Conservation (phyloP, 1,140 invertebrate species). For the Grapholita molesta region DNA sequence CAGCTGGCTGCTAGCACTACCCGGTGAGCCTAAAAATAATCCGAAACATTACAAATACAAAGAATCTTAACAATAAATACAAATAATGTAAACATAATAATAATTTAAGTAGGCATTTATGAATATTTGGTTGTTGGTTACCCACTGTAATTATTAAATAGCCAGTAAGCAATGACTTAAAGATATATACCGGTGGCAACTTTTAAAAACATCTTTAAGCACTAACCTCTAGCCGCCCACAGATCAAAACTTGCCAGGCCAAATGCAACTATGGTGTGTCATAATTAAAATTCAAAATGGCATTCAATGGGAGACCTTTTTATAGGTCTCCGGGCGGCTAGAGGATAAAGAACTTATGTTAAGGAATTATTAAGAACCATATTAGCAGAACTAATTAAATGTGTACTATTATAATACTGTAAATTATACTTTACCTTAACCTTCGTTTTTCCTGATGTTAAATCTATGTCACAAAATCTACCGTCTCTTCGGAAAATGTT, state of each 20-base stretch:
- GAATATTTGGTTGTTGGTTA: background rate
- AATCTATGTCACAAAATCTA: conserved; percentile 72
- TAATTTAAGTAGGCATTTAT: background rate
- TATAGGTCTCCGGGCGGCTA: too few relatives aligned
- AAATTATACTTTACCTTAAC: conserved; percentile 48
- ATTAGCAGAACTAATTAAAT: conserved; percentile 8
- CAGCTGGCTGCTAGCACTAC: conserved; percentile 94
- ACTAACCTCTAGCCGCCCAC: too few relatives aligned
- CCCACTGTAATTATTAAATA: conserved; percentile 2
- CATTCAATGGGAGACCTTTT: too few relatives aligned
- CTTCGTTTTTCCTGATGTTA: conserved; percentile 67
- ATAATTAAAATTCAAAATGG: too few relatives aligned
- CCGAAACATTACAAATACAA: too few relatives aligned
- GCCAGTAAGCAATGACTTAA: conserved; percentile 19
- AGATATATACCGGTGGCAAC: too few relatives aligned
- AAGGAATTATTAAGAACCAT: too few relatives aligned
- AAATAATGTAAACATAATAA: background rate
- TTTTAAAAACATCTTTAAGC: too few relatives aligned
- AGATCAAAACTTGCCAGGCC: too few relatives aligned
- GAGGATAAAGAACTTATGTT: too few relatives aligned
- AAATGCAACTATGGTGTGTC: too few relatives aligned
- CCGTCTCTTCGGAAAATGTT: conserved; percentile 65
- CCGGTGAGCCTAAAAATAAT: conserved; percentile 89
- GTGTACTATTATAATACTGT: background rate
- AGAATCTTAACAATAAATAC: too few relatives aligned